A percentile compares a stretch with the other conserved stretches of the same genome.
phyloP scores from a whole-genome alignment of 2,113 vertebrate species.

The Cyanocitta stelleri region DNA sequence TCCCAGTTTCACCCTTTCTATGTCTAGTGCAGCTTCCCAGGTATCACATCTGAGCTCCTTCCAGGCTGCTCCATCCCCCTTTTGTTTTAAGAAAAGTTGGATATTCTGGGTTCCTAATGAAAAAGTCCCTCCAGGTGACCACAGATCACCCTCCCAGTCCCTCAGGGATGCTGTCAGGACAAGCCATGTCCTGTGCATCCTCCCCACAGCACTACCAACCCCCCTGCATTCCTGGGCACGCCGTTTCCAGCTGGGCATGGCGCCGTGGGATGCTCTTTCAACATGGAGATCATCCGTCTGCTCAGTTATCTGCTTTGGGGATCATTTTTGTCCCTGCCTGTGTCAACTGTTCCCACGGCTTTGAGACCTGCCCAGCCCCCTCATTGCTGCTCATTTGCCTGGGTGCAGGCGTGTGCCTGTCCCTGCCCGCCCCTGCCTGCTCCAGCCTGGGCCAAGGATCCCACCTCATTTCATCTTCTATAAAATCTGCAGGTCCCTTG shows the following conservation, averaged over 20 bases:
- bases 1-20: neutral
- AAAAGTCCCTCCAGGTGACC: neutral
- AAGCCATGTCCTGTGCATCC: neutral
- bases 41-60: neutral
- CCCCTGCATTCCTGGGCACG: neutral
- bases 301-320: neutral
- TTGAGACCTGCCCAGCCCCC: neutral
- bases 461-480: neutral
- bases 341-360: neutral
- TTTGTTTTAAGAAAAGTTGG: neutral
- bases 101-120: neutral
- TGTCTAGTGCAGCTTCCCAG: neutral
- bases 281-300: neutral
- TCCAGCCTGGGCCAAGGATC: neutral
- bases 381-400: neutral
- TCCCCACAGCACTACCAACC: neutral
- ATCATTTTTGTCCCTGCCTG: neutral
- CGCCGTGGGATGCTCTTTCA: neutral
- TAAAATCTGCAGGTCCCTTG: neutral
- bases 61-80: neutral
- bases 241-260: fast-evolving
- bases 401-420: neutral
- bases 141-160: neutral
- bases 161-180: neutral
- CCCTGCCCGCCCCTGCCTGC: neutral